A percentile compares a stretch with the other conserved stretches of the same genome.
Evolutionary conservation across 2,888 invertebrate species (phyloP).

Genomic region (Nyleta sp.): DNA sequence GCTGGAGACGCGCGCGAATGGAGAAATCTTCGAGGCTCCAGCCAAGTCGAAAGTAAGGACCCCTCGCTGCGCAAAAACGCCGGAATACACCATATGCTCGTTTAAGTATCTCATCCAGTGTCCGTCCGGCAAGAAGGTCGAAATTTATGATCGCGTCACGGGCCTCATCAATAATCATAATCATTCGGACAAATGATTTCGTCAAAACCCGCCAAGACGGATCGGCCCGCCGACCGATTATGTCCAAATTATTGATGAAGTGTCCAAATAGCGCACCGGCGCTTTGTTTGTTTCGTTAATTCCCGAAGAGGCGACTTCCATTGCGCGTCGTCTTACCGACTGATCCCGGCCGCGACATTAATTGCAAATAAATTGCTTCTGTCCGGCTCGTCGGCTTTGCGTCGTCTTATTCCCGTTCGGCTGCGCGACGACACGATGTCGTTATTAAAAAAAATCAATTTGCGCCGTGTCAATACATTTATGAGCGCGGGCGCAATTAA

Average conservation of each 20-base stretch:
- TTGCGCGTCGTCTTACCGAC: constrained; percentile 55
- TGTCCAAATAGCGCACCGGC: constrained; percentile 39
- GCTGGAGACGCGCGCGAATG: constrained; percentile 45
- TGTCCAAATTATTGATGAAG: constrained; percentile 58
- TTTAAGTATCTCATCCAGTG: constrained; percentile 64
- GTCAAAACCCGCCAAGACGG: constrained; percentile 59
- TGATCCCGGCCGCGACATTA: too few species aligned
- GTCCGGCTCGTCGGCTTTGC: constrained; percentile 40
- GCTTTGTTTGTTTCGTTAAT: constrained; percentile 14
- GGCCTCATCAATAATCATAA: constrained; percentile 63
- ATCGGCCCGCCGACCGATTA: constrained; percentile 51
- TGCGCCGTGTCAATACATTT: constrained; percentile 34
- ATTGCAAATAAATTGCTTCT: constrained; percentile 61
- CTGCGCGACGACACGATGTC: constrained; percentile 29
- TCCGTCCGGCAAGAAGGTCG: constrained; percentile 50
- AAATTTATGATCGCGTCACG: constrained; percentile 60
- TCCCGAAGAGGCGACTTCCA: constrained; percentile 52
- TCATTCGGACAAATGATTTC: constrained; percentile 66
- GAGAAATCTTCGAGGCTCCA: constrained; percentile 58
- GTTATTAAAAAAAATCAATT: constrained; percentile 50
- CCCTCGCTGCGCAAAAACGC: constrained; percentile 66
- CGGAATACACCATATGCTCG: constrained; percentile 64
- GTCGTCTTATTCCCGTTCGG: constrained; percentile 25
- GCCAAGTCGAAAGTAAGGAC: constrained; percentile 62
- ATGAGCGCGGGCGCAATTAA: constrained; percentile 7